phyloP scores from a whole-genome alignment of 2,113 vertebrate genomes.

The Hemiscyllium ocellatum region DNA sequence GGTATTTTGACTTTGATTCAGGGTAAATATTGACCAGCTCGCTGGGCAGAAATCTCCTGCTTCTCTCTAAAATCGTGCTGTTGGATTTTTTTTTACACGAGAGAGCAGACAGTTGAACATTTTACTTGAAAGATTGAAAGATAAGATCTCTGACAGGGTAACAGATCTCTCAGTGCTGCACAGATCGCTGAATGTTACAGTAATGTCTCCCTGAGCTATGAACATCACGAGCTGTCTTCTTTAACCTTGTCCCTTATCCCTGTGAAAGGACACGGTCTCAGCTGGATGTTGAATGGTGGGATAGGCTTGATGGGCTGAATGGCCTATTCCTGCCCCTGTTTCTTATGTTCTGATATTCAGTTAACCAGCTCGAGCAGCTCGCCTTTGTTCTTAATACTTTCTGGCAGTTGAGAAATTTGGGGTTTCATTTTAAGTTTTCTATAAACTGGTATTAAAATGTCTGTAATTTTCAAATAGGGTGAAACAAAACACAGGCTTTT shows the following conservation, averaged over 20 bases:
- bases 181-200: not conserved
- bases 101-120: no score
- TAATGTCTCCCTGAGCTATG: not conserved
- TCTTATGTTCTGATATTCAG: no score
- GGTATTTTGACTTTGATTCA: not conserved
- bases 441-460: no score
- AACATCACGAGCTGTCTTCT: not conserved
- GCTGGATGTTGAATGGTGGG: no score
- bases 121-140: no score
- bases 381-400: not conserved
- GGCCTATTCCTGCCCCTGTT: no score
- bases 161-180: no score
- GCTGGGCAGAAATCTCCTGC: not conserved
- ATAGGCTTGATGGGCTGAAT: no score
- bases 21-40: not conserved
- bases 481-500: not conserved
- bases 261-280: not conserved
- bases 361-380: not conserved
- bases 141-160: no score
- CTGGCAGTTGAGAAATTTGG: not conserved
- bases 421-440: no score
- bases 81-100: no score
- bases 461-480: no score
- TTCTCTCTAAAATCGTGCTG: not conserved
- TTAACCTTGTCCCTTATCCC: not conserved